Percentiles rank a stretch among this genome's conserved stretches.
Conservation (phyloP, 1,140 invertebrate species). For the Sinonovacula constricta region DNA sequence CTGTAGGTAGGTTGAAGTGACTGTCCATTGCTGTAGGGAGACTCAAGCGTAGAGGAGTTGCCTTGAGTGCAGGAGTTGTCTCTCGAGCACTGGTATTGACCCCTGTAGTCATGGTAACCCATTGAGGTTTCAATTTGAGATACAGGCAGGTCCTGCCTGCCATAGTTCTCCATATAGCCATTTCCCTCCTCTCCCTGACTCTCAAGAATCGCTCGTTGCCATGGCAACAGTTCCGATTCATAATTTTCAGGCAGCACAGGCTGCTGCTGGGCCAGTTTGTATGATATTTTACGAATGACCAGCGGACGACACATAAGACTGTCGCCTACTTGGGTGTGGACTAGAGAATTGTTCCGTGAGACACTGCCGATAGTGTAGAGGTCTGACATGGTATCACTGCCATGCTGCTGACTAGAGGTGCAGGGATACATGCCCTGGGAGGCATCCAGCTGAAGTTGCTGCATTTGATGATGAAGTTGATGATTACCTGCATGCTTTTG, state of each 20-base stretch:
- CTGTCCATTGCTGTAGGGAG: slow-evolving; percentile 8
- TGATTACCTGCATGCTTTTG: slow-evolving; percentile 84
- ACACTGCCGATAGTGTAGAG: slow-evolving; percentile 15
- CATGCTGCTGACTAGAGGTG: slow-evolving; percentile 45
- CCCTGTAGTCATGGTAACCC: slow-evolving; percentile 9
- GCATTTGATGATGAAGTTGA: slow-evolving; percentile 81
- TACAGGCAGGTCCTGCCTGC: slow-evolving; percentile 18
- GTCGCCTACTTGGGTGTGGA: slow-evolving; percentile 42
- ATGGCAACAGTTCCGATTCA: slow-evolving; percentile 43
- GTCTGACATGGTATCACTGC: slow-evolving; percentile 23
- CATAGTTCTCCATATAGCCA: neutral
- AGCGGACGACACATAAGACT: slow-evolving; percentile 82
- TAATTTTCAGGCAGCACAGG: slow-evolving; percentile 80
- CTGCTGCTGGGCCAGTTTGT: slow-evolving; percentile 86
- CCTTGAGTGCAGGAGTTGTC: slow-evolving; percentile 16
- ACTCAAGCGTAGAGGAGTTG: slow-evolving; percentile 13
- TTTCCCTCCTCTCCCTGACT: neutral
- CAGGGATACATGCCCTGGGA: slow-evolving; percentile 44
- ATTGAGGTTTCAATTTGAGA: slow-evolving; percentile 15
- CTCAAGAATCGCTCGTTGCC: slow-evolving; percentile 47
- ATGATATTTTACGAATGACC: slow-evolving; percentile 88
- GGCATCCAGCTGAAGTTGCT: slow-evolving; percentile 70
- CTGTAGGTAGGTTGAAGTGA: slow-evolving; percentile 22
- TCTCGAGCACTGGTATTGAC: slow-evolving; percentile 29
- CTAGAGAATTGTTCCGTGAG: slow-evolving; percentile 13